These are phyloP conservation scores for Perdix hodgsoniae DNA, from an alignment of 2,797 vertebrate species.

Conservation along the genomic window DNA sequence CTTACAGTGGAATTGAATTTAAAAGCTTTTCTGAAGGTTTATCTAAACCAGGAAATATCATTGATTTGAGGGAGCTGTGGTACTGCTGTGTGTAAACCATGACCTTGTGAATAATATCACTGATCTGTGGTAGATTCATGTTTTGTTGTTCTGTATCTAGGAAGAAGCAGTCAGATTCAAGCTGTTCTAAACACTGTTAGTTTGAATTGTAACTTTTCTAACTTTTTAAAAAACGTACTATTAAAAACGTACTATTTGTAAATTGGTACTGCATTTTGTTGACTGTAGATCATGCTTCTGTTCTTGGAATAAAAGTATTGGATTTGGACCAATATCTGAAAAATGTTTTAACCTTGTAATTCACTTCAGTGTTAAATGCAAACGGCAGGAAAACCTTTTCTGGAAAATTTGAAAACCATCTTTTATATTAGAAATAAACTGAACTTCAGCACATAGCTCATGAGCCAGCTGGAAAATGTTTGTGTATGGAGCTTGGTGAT, in stretches of 20 bases:
- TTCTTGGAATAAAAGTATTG: background rate
- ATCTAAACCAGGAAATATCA: background rate
- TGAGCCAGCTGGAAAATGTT: background rate
- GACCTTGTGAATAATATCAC: background rate
- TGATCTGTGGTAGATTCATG: background rate
- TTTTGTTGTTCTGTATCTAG: background rate
- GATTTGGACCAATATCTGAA: background rate
- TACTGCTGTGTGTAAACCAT: background rate
- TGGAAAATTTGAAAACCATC: background rate
- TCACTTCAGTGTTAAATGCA: background rate
- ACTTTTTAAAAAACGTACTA: background rate
- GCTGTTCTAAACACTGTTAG: background rate
- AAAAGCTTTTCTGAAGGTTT: background rate
- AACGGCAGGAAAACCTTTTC: background rate
- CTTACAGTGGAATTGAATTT: background rate
- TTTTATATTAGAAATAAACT: background rate
- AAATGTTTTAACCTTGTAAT: background rate
- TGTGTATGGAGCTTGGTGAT: background rate
- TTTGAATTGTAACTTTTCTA: background rate
- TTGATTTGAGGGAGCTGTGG: background rate
- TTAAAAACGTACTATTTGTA: background rate
- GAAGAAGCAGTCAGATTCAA: background rate
- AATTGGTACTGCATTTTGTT: background rate
- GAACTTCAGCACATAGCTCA: background rate
- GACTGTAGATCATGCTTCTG: background rate